These are phyloP conservation scores for Ptilorrhoa leucosticta DNA, from an alignment of 2,113 vertebrate genomes.

Conservation along the genomic window DNA sequence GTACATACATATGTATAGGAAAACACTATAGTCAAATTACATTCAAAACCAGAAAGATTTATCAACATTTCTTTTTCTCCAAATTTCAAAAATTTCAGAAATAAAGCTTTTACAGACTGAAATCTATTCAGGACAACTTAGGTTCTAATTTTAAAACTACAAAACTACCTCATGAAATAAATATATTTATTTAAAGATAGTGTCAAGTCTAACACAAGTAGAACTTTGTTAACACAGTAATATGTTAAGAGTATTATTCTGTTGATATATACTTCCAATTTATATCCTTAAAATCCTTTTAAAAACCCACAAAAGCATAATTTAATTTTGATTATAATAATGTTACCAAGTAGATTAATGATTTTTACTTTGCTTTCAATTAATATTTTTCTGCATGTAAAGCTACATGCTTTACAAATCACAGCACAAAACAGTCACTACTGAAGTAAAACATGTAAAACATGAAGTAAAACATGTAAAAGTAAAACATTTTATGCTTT, in stretches of 20 bases:
- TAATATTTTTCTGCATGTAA: neutral
- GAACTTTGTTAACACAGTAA: neutral
- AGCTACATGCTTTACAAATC: neutral
- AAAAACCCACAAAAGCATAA: neutral
- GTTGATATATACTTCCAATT: neutral
- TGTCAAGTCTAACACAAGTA: neutral
- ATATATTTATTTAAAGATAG: neutral
- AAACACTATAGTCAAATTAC: neutral
- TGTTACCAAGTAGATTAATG: neutral
- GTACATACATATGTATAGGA: neutral
- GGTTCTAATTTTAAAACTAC: neutral
- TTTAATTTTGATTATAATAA: neutral
- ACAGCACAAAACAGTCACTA: neutral
- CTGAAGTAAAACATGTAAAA: neutral
- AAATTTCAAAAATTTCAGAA: neutral
- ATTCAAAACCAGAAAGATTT: neutral
- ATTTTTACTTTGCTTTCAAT: neutral
- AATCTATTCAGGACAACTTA: neutral
- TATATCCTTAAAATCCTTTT: neutral
- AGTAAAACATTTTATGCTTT: neutral
- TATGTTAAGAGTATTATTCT: neutral
- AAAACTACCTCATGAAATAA: neutral
- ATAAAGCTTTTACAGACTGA: neutral
- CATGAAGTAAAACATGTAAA: rapidly evolving
- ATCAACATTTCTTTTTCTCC: neutral